Percentiles rank a stretch among this genome's conserved stretches.
phyloP scores from a whole-genome alignment of 2,888 invertebrate genomes.

The Microchrysa polita region DNA sequence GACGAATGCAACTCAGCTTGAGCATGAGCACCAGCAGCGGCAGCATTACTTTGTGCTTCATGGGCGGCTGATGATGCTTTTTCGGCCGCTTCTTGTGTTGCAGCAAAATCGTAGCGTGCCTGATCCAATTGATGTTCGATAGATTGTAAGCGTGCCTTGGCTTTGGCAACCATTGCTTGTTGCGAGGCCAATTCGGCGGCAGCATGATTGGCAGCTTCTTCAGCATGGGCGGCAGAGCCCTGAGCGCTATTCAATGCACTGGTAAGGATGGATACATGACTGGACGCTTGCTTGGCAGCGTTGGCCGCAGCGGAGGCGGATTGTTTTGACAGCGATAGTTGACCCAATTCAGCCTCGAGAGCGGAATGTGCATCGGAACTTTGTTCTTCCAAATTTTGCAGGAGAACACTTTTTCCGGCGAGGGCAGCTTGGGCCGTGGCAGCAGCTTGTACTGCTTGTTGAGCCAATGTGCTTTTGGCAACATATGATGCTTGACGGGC shows the following conservation, averaged over 20 bases:
- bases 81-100: constrained; percentile 77
- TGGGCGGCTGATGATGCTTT: constrained; percentile 76
- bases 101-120: constrained; percentile 79
- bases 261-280: constrained; percentile 75
- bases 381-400: constrained; percentile 78
- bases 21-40: constrained; percentile 78
- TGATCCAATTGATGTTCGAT: constrained; percentile 74
- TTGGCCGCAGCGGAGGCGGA: constrained; percentile 75
- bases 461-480: constrained; percentile 81
- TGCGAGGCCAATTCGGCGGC: constrained; percentile 81
- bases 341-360: constrained; percentile 77
- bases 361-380: constrained; percentile 75
- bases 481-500: constrained; percentile 82
- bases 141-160: constrained; percentile 69
- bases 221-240: constrained; percentile 78
- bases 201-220: constrained; percentile 77
- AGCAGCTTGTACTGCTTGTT: constrained; percentile 78
- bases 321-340: constrained; percentile 78
- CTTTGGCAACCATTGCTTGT: constrained; percentile 67
- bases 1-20: constrained; percentile 70
- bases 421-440: constrained; percentile 75
- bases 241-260: constrained; percentile 81
- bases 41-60: constrained; percentile 80
- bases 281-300: constrained; percentile 78
- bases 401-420: constrained; percentile 73